These are phyloP conservation scores for Drosophila yooni DNA, from an alignment of 2,888 invertebrate genomes.

Conservation along the genomic window DNA sequence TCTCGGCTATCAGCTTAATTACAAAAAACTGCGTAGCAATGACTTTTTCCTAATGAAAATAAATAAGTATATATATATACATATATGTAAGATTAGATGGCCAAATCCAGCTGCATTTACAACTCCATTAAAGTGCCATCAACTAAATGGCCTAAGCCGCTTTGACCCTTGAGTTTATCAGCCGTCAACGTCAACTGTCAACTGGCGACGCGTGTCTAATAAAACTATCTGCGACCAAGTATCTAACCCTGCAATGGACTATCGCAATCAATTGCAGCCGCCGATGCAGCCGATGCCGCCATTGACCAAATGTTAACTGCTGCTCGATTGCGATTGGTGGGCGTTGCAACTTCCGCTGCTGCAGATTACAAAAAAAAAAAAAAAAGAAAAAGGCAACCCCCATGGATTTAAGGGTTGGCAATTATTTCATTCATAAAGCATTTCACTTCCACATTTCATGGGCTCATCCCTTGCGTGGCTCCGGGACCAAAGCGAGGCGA, in stretches of 20 bases:
- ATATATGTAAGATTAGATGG: slow-evolving; percentile 35
- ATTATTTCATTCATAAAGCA: slow-evolving; percentile 65
- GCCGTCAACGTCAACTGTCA: slow-evolving; percentile 53
- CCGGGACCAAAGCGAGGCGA: slow-evolving; percentile 53
- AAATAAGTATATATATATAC: background rate
- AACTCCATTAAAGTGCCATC: slow-evolving; percentile 71
- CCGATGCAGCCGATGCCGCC: slow-evolving; percentile 51
- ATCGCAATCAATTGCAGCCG: slow-evolving; percentile 61
- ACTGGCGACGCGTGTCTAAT: slow-evolving; percentile 76
- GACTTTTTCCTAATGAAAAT: slow-evolving; percentile 1
- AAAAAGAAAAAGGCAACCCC: slow-evolving; percentile 42
- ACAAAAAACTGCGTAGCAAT: slow-evolving; percentile 5
- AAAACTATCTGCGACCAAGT: slow-evolving; percentile 63
- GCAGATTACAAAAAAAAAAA: slow-evolving; percentile 35
- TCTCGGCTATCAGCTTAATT: slow-evolving; percentile 24
- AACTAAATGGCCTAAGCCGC: slow-evolving; percentile 44
- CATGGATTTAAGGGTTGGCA: slow-evolving; percentile 47
- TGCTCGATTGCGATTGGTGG: slow-evolving; percentile 59
- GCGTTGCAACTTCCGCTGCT: slow-evolving; percentile 46
- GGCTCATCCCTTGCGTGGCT: slow-evolving; percentile 42
- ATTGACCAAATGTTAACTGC: slow-evolving; percentile 67
- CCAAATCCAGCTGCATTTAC: slow-evolving; percentile 62
- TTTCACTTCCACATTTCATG: slow-evolving; percentile 56
- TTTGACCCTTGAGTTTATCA: slow-evolving; percentile 55
- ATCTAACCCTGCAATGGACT: slow-evolving; percentile 41